These are phyloP conservation scores for Eudasyphora cyanicolor DNA, from an alignment of 2,888 invertebrate genomes.

Conservation along the genomic window DNA sequence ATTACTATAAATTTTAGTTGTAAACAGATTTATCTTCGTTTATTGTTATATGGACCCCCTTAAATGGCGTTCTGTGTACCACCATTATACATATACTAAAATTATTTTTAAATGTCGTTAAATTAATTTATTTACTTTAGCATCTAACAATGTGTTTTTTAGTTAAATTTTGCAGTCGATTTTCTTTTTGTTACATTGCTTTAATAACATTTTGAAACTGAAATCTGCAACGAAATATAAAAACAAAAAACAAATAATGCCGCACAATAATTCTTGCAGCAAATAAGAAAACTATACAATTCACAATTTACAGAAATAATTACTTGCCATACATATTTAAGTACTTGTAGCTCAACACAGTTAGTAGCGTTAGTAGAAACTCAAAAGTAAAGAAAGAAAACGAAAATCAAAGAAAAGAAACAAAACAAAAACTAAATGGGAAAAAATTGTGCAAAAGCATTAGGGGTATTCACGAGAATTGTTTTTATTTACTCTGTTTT, in stretches of 20 bases:
- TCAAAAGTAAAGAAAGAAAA: conserved; percentile 49
- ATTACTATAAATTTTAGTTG: not conserved
- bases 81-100: not conserved
- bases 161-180: not conserved
- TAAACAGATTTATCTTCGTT: not conserved
- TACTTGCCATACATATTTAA: conserved; percentile 67
- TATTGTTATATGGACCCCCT: not conserved
- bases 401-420: conserved; percentile 11
- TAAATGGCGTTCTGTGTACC: not conserved
- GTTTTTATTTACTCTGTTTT: no score
- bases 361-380: conserved; percentile 34
- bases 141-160: conserved; percentile 40
- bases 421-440: not conserved
- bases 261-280: conserved; percentile 57
- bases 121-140: conserved; percentile 57
- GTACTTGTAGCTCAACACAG: conserved; percentile 23
- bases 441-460: not conserved
- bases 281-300: conserved; percentile 59
- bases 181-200: not conserved
- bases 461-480: no score
- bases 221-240: not conserved
- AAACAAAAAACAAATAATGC: conserved; percentile 21
- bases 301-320: not conserved
- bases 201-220: not conserved
- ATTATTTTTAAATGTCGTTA: conserved; percentile 42